A percentile compares a stretch with the other conserved stretches of the same genome.
These are phyloP conservation scores for Halcyon chelicuti DNA, from an alignment of 2,797 vertebrate genomes.

Conservation along the genomic window DNA sequence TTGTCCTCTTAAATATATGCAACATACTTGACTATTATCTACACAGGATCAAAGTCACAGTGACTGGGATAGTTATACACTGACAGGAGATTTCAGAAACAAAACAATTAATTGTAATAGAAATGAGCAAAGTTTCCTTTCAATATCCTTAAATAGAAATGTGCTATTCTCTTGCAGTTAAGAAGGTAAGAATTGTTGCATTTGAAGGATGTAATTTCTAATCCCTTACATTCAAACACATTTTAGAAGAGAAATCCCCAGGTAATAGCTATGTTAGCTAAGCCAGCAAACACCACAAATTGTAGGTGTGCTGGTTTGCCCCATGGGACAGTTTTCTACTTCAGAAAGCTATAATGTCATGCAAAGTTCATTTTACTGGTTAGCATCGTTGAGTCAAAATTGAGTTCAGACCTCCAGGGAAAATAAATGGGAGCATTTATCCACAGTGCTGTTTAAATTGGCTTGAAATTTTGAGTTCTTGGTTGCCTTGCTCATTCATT, in stretches of 20 bases:
- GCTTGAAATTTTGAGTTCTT: conserved; percentile 29
- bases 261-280: not conserved
- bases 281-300: not conserved
- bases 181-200: not conserved
- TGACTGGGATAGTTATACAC: not conserved
- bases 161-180: not conserved
- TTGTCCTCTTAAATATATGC: not conserved
- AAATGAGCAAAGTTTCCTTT: not conserved
- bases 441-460: conserved; percentile 2
- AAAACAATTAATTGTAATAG: not conserved
- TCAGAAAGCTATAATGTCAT: not conserved
- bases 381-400: conserved; percentile 62
- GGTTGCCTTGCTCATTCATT: not conserved
- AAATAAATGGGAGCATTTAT: conserved; percentile 2
- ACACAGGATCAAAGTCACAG: not conserved
- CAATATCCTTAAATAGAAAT: not conserved
- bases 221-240: not conserved
- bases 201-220: not conserved
- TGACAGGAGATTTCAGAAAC: not conserved
- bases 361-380: conserved; percentile 60
- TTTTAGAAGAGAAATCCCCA: not conserved
- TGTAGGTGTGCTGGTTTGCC: conserved; percentile 8
- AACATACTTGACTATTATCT: fast-evolving
- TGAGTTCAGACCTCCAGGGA: conserved; percentile 27
- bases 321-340: conserved; percentile 1